Conservation (phyloP, 2,888 invertebrate genomes). For the Hoplodrina ambigua region DNA sequence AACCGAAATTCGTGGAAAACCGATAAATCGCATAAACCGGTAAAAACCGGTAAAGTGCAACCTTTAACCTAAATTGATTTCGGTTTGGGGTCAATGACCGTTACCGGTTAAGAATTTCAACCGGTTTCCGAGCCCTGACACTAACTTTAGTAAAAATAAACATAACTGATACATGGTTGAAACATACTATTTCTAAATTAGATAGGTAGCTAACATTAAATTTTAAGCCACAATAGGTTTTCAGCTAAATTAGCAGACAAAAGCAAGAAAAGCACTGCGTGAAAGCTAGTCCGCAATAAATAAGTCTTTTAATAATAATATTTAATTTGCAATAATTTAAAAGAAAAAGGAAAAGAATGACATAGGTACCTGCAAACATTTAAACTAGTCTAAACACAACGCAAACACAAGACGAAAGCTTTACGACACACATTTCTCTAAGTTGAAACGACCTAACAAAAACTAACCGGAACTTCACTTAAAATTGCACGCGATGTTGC, state of each 20-base stretch:
- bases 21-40: too few species aligned
- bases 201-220: background rate
- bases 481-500: background rate
- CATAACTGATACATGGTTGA: background rate
- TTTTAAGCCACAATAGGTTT: background rate
- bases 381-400: background rate
- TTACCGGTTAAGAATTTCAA: too few species aligned
- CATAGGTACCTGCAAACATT: conserved; percentile 15
- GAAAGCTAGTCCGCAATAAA: too few species aligned
- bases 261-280: background rate
- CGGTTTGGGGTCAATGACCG: too few species aligned
- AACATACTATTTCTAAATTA: background rate
- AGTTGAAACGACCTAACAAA: background rate
- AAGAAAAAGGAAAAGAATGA: background rate
- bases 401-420: background rate
- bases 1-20: too few species aligned
- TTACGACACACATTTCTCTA: background rate
- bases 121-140: too few species aligned
- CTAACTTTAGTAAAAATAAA: background rate
- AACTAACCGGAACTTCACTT: background rate
- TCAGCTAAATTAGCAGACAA: background rate
- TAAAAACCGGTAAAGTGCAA: too few species aligned
- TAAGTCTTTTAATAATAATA: too few species aligned
- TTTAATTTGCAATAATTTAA: background rate
- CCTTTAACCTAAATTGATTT: too few species aligned